Evolutionary conservation across 2,797 vertebrate genomes (phyloP), one percentile per base, ranked within the genome.

Genomic region (Zenarchopterus dispar): DNA sequence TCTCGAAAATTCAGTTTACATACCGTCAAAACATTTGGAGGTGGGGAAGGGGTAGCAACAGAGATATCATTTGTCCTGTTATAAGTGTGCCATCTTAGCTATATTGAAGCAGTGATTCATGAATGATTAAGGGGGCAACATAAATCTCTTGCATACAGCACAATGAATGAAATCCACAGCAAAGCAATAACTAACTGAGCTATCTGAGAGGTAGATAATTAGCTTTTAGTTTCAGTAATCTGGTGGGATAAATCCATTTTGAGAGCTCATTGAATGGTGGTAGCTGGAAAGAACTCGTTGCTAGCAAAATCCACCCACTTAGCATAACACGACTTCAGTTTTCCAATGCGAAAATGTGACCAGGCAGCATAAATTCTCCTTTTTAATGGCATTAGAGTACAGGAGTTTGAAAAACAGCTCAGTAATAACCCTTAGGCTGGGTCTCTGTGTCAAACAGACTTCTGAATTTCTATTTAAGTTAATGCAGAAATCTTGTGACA

Each of bases 371-470:
- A 47, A 70, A 51, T 69, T 53, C 58, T 5, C 13, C 21, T 39
- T 45, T 62, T 36, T 56, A 23, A 28, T 41, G 59, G 59, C 22
- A 2, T 31, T 2, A 9, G 3, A 41, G 56, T 26, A 42, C 42
- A 22, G 23, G 51, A 47, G 51, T 70, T 45, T 70, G 39, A 62
- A 23, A 49, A 59, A n/a, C 24, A 43, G 62, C 69, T 60, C 51
- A 45, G 52, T 41, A 72, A 45, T 54, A 19, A 50, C 56, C 62
- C 62, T 41, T 51, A 44, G 13, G 51, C 28, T 23, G 50, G 26
- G 45, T 36, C 24, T 60, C 39, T 8, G 0, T 52, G 39, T 72
- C 70, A 66, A n/a, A 60, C 50, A 46, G 23, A 58, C 41, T 59
- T 39, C 31, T 41, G 63, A 28, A 59, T 62, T 56, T 67, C 43